Base-by-base conservation (phyloP, 2,888 invertebrate genomes). In the Pogonocherus hispidulus region DNA sequence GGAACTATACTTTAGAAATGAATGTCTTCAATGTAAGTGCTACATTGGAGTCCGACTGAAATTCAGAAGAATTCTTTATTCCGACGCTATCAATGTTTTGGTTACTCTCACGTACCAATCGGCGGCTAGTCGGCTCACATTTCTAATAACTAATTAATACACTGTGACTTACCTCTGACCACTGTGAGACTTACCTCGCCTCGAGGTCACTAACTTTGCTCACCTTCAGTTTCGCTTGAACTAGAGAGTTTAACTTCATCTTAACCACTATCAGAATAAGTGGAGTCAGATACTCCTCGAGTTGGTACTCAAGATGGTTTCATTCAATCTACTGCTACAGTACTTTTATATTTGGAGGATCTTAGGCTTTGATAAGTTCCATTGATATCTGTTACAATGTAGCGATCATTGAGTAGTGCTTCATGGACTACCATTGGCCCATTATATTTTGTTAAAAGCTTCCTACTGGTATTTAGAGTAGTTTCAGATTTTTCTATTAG, bases 381-480 rank as follows among this genome's bases (percentile, higher is more conserved):
- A 5, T 20, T 14, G 56, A 74, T 63, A 47, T 74, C 74, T 27
- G 14, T 57, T 19, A 74, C 71, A 14, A 62, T 14, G 37, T 74
- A 74, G 2, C 73, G 41, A 27, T 74, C 74, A 55, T 74, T 69
- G 32, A 62, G 59, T 41, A 74, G 35, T n/a, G 75, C 72, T 20
- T 16, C 44, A 8, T 70, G 66, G n/a, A 75, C 54, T 14, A 67
- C 49, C 66, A 75, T 72, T 47, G 74, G 73, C 11, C 68, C 70
- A 41, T 60, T 63, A 59, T 70, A 75, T 37, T 47, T 44, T 1
- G 69, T 44, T 23, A 22, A n/a, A 16, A 74, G 59, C 49, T 74
- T 73, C 6, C 63, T 16, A 54, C 69, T 71, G 8, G 54, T 63
- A 11, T 62, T 64, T 1, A 44, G 49, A n/a, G 67, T 32, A n/a